Evolutionary conservation across 2,888 invertebrate species (phyloP).

Genomic region (Crematogaster levior): DNA sequence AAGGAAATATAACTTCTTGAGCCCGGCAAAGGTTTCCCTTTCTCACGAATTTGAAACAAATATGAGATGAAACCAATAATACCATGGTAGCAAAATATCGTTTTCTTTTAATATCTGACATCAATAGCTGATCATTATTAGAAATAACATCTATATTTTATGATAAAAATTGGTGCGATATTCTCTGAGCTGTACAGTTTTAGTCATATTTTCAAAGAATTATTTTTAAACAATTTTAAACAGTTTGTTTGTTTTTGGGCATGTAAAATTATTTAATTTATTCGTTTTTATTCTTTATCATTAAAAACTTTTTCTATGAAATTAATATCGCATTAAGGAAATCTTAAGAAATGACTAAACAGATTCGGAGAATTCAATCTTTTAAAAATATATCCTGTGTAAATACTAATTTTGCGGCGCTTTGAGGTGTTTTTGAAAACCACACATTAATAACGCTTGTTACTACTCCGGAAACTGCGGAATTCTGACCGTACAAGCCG

Average conservation of each 20-base stretch:
- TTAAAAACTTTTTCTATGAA: background rate
- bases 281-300: background rate
- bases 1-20: conserved; percentile 63
- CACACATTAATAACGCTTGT: conserved; percentile 62
- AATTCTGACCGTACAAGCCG: conserved; percentile 58
- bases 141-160: background rate
- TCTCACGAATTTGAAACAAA: conserved; percentile 9
- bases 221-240: background rate
- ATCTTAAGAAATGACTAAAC: conserved; percentile 29
- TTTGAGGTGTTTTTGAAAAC: conserved; percentile 32
- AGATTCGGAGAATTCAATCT: background rate
- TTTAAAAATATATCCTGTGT: conserved; percentile 18
- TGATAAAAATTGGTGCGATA: background rate
- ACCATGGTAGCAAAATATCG: background rate
- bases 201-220: background rate
- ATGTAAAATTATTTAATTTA: background rate
- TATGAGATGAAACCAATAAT: background rate
- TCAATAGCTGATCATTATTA: background rate
- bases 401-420: conserved; percentile 4
- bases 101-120: background rate
- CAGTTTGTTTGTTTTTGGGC: background rate
- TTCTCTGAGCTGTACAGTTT: background rate
- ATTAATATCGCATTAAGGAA: background rate
- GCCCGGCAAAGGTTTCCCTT: background rate
- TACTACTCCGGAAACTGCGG: conserved; percentile 64